Base-by-base conservation (phyloP, 2,888 invertebrate genomes). In the Cyclophora albipunctata region DNA sequence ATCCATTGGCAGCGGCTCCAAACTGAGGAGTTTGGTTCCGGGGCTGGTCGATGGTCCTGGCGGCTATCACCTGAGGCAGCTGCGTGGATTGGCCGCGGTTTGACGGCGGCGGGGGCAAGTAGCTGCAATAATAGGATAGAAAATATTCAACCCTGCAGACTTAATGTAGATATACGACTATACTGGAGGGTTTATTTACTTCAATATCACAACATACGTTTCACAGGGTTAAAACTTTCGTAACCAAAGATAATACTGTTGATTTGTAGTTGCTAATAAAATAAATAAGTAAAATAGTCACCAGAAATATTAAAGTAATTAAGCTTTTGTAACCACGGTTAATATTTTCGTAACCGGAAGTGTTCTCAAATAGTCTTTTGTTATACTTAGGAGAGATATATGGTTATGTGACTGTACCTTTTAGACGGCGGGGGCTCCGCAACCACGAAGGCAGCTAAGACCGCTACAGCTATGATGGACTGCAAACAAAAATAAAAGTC, bases 391-490 rank as follows among this genome's bases (percentile, higher is more conserved):
- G 20, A 20, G 20, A 20, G 20, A 20, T 2, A 20, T 20, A 20
- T 20, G 20, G 20, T 20, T 20, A 20, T 20, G 20, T 20, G 20
- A 20, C 20, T 20, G 2, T 63, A 84, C 87, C 85, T 84, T 60
- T 85, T 78, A 0, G 86, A 84, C 3, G 75, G 78, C 0, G 83
- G 83, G 2, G 82, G 78, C 49, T 86, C 86, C 0, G 81, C 81
- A 4, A 61, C 53, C 1, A 67, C 67, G 2, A 78, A 51, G 0
- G 71, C 70, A 5, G 72, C 66, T 0, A 81, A 49, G 1, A 73
- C 49, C 0, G 68, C 58, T 2, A 70, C 48, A 3, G 73, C 66
- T 6, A 74, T 50, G 7, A 80, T 49, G 34, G 60, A 58, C 84
- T 84, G 72, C 44, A 34, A 45, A 53, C 48, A 55, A 47, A 35